Evolutionary conservation across 64 coral and sea anemone genomes (phyloP).

Genomic region (Montipora capricornis): DNA sequence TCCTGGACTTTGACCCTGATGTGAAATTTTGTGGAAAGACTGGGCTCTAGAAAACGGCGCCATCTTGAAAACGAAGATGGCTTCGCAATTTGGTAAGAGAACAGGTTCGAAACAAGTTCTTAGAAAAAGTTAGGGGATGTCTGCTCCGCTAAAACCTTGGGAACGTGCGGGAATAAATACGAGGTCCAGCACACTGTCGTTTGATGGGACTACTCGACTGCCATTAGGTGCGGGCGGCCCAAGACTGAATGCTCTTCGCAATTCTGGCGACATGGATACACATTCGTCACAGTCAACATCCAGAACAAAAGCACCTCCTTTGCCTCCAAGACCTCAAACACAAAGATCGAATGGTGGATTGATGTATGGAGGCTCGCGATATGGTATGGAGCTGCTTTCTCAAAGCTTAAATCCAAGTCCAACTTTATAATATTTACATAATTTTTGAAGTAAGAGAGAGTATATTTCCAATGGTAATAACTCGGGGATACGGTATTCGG

Average conservation of each 20-base stretch:
- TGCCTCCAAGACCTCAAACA: constrained; percentile 62
- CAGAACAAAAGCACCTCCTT: constrained; percentile 65
- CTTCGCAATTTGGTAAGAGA: not conserved
- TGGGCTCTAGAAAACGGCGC: constrained; percentile 5
- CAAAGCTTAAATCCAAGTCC: not conserved
- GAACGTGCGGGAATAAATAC: constrained; percentile 82
- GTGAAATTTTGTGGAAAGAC: not conserved
- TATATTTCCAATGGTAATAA: too few species aligned
- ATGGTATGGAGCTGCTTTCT: constrained; percentile 54
- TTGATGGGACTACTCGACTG: constrained; percentile 62
- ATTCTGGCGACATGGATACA: not conserved
- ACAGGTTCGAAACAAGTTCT: too few species aligned
- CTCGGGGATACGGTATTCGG: too few species aligned
- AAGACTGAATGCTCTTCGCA: constrained; percentile 26
- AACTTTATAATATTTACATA: too few species aligned
- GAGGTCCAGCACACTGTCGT: constrained; percentile 43
- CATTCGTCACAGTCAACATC: not conserved
- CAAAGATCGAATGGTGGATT: constrained; percentile 60
- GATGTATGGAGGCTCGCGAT: constrained; percentile 62
- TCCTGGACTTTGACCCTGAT: too few species aligned
- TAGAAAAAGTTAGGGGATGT: constrained; percentile 38
- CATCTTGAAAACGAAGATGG: not conserved
- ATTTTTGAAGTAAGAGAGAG: too few species aligned
- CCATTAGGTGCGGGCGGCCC: constrained; percentile 16
- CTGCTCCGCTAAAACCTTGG: constrained; percentile 88